Conservation (phyloP, 92 coral and sea anemone genomes). For the Muricea muricata region DNA sequence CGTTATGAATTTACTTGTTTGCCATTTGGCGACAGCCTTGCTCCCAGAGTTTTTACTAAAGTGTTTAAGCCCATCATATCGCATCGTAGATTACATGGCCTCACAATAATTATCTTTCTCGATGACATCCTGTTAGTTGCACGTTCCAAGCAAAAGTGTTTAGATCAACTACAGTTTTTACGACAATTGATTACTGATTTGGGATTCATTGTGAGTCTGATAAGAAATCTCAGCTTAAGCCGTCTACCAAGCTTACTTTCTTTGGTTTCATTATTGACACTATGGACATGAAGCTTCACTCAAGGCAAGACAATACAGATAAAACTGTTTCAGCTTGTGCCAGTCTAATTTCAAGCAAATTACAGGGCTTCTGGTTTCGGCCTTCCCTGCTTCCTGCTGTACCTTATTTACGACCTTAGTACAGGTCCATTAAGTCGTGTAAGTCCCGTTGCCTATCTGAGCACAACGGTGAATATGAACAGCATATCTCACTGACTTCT, state of each 20-base stretch:
- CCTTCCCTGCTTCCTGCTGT: not conserved
- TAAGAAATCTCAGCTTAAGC: not conserved
- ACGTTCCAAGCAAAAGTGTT: too few relatives aligned
- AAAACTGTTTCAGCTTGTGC: not conserved
- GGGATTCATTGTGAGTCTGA: slow-evolving; percentile 10
- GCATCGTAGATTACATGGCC: slow-evolving; percentile 23
- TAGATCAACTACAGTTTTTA: too few relatives aligned
- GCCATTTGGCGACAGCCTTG: slow-evolving; percentile 67
- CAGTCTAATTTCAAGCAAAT: too few relatives aligned
- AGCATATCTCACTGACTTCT: not conserved
- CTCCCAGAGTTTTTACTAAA: slow-evolving; percentile 71
- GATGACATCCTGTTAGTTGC: not conserved
- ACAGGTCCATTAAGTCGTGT: not conserved
- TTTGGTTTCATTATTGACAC: slow-evolving; percentile 6
- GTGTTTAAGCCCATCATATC: slow-evolving; percentile 59
- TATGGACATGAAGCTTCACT: too few relatives aligned
- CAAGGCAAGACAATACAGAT: not conserved
- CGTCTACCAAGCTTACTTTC: not conserved
- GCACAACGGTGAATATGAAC: too few relatives aligned
- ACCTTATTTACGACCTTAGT: too few relatives aligned
- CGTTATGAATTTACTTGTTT: slow-evolving; percentile 64
- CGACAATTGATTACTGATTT: not conserved
- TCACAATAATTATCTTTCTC: too few relatives aligned
- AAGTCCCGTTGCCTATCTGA: not conserved
- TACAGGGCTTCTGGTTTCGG: too few relatives aligned